Percentiles rank a stretch among this genome's conserved stretches.
phyloP scores from a whole-genome alignment of 1,140 invertebrate genomes.

The Chelonus insularis region DNA sequence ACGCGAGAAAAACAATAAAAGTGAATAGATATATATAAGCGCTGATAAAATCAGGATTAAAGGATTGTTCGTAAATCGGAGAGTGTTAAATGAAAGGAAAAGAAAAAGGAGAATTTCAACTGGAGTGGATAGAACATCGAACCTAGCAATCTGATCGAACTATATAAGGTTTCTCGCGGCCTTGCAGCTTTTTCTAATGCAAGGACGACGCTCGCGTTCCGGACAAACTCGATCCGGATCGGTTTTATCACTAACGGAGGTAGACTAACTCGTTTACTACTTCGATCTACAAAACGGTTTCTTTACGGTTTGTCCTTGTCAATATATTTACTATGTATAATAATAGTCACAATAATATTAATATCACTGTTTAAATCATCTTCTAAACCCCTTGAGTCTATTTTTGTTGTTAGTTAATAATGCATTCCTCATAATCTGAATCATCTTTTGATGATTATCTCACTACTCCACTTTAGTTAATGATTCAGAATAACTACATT shows the following conservation, averaged over 20 bases:
- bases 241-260: background rate
- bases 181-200: slow-evolving; percentile 50
- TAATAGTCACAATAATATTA: too few relatives aligned
- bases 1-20: background rate
- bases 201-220: slow-evolving; percentile 41
- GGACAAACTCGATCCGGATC: background rate
- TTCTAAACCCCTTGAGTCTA: too few relatives aligned
- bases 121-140: slow-evolving; percentile 28
- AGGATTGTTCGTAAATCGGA: too few relatives aligned
- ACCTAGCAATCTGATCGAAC: slow-evolving; percentile 28
- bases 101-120: background rate
- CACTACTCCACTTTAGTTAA: too few relatives aligned
- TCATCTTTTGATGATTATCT: too few relatives aligned
- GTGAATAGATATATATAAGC: too few relatives aligned
- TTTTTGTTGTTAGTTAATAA: too few relatives aligned
- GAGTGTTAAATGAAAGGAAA: too few relatives aligned
- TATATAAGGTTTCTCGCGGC: slow-evolving; percentile 44
- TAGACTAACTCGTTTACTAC: background rate
- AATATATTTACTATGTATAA: background rate
- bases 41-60: background rate
- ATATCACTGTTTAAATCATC: too few relatives aligned
- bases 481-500: too few relatives aligned
- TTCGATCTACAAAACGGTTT: background rate
- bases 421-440: too few relatives aligned
- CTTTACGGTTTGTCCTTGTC: background rate